Base-by-base conservation (phyloP, 2,113 vertebrate species). In the Athene cunicularia region DNA sequence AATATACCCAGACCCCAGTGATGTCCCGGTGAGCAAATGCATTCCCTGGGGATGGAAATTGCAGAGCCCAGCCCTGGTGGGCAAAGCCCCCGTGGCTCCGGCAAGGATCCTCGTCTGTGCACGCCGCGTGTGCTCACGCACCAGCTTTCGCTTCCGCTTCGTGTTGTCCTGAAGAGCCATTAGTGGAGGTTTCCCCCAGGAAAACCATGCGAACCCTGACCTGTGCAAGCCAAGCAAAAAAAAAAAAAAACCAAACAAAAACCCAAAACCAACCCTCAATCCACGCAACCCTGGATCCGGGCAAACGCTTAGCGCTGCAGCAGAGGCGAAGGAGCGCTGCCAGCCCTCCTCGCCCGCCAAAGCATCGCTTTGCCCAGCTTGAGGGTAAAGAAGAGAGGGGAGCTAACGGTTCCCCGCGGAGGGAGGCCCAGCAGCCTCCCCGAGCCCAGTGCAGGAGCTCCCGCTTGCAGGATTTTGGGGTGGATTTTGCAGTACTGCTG, bases 111-210 rank as follows among this genome's bases (percentile, higher is more conserved):
- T 45, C 20, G 50, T n/a, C 55, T 35, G 35, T 32, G 45, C 33
- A 27, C 30, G 23, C 81, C 22, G 32, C 9, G 50, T 56, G 76
- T 77, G 88, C 71, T 83, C 92, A 14, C 3, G 4, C 37, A 55
- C 33, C 88, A 43, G 97, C 96, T 94, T 96, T 77, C 0, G 82
- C 96, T 96, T 96, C 82, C 79, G 92, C 95, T 97, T 85, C 11
- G 0, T 81, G 30, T 97, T 71, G 81, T 93, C 94, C 52, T 60
- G 35, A 86, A 68, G 43, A 53, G 70, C 73, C 32, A 6, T 63
- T 35, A 80, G 80, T 2, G 3, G 32, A 95, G 87, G 56, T 39
- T 82, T 87, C 84, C 60, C 11, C 1, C 23, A 41, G 79, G 82
- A 95, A 88, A 95, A 70, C 67, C 49, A 0, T 21, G 52, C 52